phyloP scores from a whole-genome alignment of 2,113 vertebrate species.

The Caranx ignobilis region DNA sequence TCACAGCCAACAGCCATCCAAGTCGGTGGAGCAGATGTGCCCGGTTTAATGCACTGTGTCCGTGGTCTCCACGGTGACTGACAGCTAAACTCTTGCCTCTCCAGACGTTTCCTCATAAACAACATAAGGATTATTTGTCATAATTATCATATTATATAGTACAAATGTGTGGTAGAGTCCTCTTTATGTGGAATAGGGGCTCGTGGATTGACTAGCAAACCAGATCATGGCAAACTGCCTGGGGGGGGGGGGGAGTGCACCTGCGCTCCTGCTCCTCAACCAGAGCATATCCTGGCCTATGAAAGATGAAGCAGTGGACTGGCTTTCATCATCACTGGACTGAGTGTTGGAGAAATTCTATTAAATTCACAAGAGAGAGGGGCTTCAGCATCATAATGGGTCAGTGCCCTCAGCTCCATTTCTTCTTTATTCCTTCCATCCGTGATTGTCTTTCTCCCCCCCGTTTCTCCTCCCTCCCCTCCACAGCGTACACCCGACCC shows the following conservation, averaged over 20 bases:
- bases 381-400: conserved; percentile 2
- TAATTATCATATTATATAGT: not conserved
- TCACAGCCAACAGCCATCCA: conserved; percentile 8
- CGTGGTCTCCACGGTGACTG: not conserved
- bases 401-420: not conserved
- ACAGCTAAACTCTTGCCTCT: not conserved
- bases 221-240: conserved; percentile 26
- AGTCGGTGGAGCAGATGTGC: conserved; percentile 1
- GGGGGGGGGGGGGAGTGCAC: conserved; percentile 1
- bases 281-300: conserved; percentile 23
- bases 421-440: not conserved
- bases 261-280: conserved; percentile 31
- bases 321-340: conserved; percentile 23
- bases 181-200: not conserved
- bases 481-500: not conserved
- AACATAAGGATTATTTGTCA: conserved; percentile 1
- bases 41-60: not conserved
- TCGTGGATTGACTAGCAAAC: conserved; percentile 15
- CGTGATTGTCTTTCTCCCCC: not conserved
- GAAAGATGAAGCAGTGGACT: conserved; percentile 31
- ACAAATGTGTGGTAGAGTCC: not conserved
- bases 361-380: conserved; percentile 4
- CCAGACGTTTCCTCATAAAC: not conserved
- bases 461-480: not conserved
- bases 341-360: conserved; percentile 12